Evolutionary conservation across 2,797 vertebrate genomes (phyloP), one percentile per base, ranked within the genome.

Genomic region (Enteromius trimaculatus): DNA sequence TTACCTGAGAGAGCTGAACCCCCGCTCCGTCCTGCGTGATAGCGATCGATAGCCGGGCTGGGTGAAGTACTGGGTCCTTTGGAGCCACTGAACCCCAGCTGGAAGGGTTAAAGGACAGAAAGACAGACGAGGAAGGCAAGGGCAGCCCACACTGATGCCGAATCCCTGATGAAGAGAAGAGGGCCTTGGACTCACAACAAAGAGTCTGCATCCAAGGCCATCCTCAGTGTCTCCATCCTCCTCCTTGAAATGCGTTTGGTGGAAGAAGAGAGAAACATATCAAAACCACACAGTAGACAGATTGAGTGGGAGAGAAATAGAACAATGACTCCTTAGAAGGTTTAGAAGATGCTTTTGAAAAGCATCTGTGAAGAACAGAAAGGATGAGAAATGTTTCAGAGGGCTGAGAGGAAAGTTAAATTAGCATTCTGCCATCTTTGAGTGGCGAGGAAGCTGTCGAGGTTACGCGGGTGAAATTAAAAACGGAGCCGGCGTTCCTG

Each of bases 101-200:
- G 88, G 87, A 91, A 90, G 91, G 93, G 93, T 94, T 94, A 94
- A 93, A 93, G 88, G 87, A 91, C 87, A 70, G 77, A 89, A 77
- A 87, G 87, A 88, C 69, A 44, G 53, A 42, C 58, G 77, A 29
- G 72, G 39, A 69, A 88, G 86, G 89, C 87, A 86, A 92, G 90
- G 89, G 86, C 87, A 76, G 60, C 23, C 65, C 26, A 37, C 77
- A 91, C 76, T 88, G 87, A 79, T 72, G 42, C 84, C 68, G 92
- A 94, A 93, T 94, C 74, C 87, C 82, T 84, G 88, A 93, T 92
- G 88, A 91, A 85, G 81, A 88, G 34, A 81, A 82, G 55, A 70
- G 76, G 80, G 42, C 75, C 65, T 65, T 79, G 75, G 66, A 89
- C 64, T 79, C 77, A 69, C 81, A 82, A 89, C 84, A 84, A 90